Percentiles rank a stretch among this genome's conserved stretches.
Evolutionary conservation across 2,888 invertebrate genomes (phyloP).

Genomic region (Leptinotarsa peninsularis): DNA sequence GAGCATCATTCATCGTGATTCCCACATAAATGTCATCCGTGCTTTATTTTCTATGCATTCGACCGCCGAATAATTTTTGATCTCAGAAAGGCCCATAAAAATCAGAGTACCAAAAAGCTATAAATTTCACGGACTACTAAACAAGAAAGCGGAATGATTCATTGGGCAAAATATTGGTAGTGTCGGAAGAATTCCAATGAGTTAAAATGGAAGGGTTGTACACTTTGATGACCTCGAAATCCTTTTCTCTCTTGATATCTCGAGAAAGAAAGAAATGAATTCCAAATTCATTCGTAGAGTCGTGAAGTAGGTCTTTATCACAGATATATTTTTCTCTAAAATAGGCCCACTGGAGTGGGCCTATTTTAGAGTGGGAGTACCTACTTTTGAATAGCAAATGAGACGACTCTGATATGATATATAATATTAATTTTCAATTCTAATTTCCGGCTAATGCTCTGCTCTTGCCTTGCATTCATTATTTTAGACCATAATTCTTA

Average conservation of each 20-base stretch:
- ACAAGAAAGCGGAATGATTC: constrained; percentile 22
- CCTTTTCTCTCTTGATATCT: not conserved
- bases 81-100: constrained; percentile 34
- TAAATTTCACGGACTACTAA: constrained; percentile 35
- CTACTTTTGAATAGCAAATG: no score
- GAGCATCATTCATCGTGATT: constrained; percentile 13
- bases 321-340: no score
- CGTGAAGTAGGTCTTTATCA: no score
- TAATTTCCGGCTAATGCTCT: no score
- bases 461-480: no score
- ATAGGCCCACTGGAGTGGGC: no score
- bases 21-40: constrained; percentile 28
- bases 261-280: not conserved
- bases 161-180: constrained; percentile 21
- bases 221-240: not conserved
- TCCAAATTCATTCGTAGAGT: no score
- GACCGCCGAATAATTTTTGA: constrained; percentile 36
- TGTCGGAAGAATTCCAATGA: constrained; percentile 1
- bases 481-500: no score
- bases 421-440: no score
- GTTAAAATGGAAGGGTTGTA: not conserved
- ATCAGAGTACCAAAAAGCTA: constrained; percentile 34
- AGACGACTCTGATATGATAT: no score
- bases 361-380: no score
- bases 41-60: constrained; percentile 34